Evolutionary conservation across 2,888 invertebrate species (phyloP).

Genomic region (Sicus ferrugineus): DNA sequence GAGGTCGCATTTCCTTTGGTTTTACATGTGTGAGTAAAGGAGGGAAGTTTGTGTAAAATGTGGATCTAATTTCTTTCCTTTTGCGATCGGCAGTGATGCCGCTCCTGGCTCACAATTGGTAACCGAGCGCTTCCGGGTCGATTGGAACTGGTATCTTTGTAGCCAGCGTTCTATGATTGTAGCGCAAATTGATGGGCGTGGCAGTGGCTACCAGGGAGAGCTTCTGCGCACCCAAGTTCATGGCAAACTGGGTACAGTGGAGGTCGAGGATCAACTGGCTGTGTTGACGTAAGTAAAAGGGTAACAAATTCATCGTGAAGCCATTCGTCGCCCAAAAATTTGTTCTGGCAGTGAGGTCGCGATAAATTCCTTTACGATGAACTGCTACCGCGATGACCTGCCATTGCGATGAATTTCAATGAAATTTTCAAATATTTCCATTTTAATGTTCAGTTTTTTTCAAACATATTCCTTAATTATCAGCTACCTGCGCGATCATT

Average conservation of each 20-base stretch:
- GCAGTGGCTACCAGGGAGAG: constrained; percentile 85
- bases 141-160: constrained; percentile 86
- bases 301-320: no score
- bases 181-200: constrained; percentile 88
- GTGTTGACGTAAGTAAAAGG: constrained; percentile 68
- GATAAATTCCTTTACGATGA: no score
- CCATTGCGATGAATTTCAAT: no score
- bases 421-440: no score
- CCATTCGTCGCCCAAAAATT: no score
- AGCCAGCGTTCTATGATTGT: constrained; percentile 85
- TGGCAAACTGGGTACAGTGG: constrained; percentile 75
- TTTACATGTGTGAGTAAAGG: constrained; percentile 78
- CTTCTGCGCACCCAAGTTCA: constrained; percentile 76
- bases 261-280: constrained; percentile 80
- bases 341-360: no score
- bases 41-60: background rate
- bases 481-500: constrained; percentile 79
- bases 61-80: background rate
- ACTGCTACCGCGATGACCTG: no score
- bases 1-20: constrained; percentile 83
- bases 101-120: constrained; percentile 87
- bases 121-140: constrained; percentile 79
- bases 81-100: constrained; percentile 69
- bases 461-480: no score
- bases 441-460: no score